Base-by-base conservation (phyloP, 2,888 invertebrate species). In the Lasiommata megera region DNA sequence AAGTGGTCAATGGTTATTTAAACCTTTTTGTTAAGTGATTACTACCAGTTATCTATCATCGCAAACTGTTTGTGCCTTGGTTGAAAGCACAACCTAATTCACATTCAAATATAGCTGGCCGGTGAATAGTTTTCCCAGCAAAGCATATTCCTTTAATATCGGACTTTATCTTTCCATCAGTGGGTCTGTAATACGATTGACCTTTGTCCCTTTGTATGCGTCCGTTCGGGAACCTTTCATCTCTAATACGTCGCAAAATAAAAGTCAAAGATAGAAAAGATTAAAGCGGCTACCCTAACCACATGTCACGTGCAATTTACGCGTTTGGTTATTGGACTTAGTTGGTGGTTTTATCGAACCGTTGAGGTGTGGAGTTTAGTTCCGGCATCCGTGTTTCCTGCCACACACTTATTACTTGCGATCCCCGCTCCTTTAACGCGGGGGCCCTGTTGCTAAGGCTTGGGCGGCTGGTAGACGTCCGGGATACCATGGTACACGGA, bases 81-180 rank as follows among this genome's bases (percentile, higher is more conserved):
- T 23, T 3, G 5, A 23, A 34, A 9, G 14, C 2, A 40, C 58
- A 65, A 66, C 62, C 66, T 69, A 60, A 64, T 70, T 70, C 68
- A 67, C 68, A 67, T 70, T 70, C 66, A 65, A 70, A 70, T 72
- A 62, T 47, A 41, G 47, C 41, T 41, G 59, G 51, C 47, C 55
- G 18, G 37, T 54, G 43, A 59, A 62, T 63, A 65, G 60, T 59
- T 66, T 57, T 38, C 58, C 51, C 54, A 57, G 46, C 11, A 23
- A n/a, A 40, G 50, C 54, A 54, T 50, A 23, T 57, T 57, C 34
- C 51, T 60, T 54, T 60, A 60, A 57, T 60, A 60, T 60, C 46
- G 29, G 36, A 41, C 60, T 51, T 57, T 59, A 61, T 61, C 54
- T 55, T 52, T 43, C 56, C 55, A 58, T 65, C 61, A 56, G 48